phyloP scores from a whole-genome alignment of 1,140 invertebrate genomes.

The Drosophila dunni region DNA sequence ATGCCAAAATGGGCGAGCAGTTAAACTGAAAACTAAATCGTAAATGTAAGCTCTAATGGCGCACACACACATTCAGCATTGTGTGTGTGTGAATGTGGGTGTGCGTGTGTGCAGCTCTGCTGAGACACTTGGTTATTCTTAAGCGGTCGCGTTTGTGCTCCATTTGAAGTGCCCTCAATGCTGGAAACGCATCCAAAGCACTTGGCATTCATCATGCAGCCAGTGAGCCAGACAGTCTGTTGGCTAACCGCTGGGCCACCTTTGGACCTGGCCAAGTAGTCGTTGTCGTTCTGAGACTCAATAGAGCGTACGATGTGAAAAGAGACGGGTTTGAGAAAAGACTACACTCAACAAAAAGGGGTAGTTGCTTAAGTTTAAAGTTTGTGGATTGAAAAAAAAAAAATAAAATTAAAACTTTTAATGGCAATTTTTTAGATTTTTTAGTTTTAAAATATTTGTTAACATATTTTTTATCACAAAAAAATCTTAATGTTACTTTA shows the following conservation, averaged over 20 bases:
- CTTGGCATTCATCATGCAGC: constrained; percentile 67
- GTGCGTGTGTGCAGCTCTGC: constrained; percentile 1
- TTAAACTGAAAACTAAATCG: constrained; percentile 74
- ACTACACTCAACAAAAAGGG: too few species aligned
- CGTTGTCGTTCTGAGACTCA: constrained; percentile 53
- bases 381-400: too few species aligned
- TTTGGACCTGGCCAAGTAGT: constrained; percentile 28
- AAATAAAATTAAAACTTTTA: too few species aligned
- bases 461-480: too few species aligned
- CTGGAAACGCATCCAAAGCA: constrained; percentile 46
- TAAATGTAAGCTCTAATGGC: constrained; percentile 66
- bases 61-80: constrained; percentile 11
- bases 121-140: constrained; percentile 68
- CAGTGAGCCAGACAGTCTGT: constrained; percentile 15
- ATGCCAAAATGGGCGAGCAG: constrained; percentile 32
- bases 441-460: too few species aligned
- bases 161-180: constrained; percentile 75
- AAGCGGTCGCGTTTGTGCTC: constrained; percentile 78
- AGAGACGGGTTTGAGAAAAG: constrained; percentile 9
- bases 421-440: too few species aligned
- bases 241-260: constrained; percentile 26
- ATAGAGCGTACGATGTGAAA: constrained; percentile 55
- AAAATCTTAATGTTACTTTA: too few species aligned
- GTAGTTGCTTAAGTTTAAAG: too few species aligned
- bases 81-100: background rate